Evolutionary conservation across 2,888 invertebrate species (phyloP).

Genomic region (Melinopterus prodromus): DNA sequence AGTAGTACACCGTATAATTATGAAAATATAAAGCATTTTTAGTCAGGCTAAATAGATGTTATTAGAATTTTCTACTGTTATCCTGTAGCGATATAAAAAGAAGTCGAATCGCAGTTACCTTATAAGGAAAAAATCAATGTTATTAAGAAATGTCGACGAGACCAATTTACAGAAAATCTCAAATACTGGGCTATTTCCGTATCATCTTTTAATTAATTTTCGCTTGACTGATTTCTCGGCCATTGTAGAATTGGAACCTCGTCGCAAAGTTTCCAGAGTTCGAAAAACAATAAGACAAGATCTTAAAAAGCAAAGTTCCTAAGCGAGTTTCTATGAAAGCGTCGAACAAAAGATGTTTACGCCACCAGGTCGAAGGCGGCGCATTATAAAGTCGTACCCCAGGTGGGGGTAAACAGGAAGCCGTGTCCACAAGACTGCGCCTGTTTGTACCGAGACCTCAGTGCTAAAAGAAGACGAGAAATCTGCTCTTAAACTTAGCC

Average conservation of each 20-base stretch:
- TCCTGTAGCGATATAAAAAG: no score
- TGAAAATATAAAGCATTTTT: no score
- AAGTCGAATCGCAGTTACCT: no score
- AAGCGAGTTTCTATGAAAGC: background rate
- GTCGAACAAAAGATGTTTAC: background rate
- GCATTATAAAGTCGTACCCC: background rate
- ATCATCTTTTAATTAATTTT: no score
- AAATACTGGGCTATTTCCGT: no score
- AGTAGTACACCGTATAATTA: no score
- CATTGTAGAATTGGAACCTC: background rate
- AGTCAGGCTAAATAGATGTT: no score
- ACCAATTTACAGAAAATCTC: no score
- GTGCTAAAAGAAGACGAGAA: conserved; percentile 8
- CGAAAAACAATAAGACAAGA: background rate
- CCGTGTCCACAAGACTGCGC: background rate
- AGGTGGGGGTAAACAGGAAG: background rate
- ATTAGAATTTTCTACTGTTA: no score
- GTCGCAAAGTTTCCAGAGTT: background rate
- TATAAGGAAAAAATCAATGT: no score
- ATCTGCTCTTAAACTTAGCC: background rate
- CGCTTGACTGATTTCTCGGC: background rate
- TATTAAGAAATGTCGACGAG: no score
- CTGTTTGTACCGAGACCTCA: background rate
- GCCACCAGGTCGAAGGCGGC: background rate
- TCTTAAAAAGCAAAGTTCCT: background rate